Conservation (phyloP, 1,140 invertebrate genomes). For the Octopus bimaculoides region DNA sequence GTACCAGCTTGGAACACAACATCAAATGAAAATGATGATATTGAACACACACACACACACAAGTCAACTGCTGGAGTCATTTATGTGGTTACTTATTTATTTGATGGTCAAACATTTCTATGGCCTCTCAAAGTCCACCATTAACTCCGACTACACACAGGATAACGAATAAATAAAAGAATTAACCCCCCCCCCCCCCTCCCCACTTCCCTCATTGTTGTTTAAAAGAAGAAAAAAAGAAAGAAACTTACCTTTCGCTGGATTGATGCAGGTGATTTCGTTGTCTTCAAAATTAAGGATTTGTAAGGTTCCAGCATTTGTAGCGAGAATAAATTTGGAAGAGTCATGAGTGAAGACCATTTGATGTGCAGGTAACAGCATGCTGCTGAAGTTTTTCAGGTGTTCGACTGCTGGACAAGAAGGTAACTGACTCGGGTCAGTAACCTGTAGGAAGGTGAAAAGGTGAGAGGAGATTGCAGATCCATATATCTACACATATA, state of each 20-base stretch:
- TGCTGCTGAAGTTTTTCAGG: not conserved
- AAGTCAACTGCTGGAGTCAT: constrained; percentile 12
- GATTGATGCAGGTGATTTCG: constrained; percentile 11
- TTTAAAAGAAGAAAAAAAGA: constrained; percentile 3
- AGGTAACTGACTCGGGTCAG: constrained; percentile 21
- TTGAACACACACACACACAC: not conserved
- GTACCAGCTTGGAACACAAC: not conserved
- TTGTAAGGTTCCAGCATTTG: constrained; percentile 28
- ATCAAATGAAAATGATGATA: not conserved
- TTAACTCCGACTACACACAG: no score
- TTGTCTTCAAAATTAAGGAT: constrained; percentile 24
- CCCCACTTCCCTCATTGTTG: not conserved
- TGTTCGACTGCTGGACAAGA: constrained; percentile 16
- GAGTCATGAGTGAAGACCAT: constrained; percentile 30
- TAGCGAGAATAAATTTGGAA: constrained; percentile 26
- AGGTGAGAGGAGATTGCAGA: no score
- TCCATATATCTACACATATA: no score
- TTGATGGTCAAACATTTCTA: constrained; percentile 9
- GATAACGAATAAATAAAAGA: no score
- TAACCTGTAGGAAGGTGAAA: not conserved
- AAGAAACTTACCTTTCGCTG: not conserved
- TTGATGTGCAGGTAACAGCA: constrained; percentile 27
- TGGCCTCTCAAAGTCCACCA: not conserved
- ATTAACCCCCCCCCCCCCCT: no score
- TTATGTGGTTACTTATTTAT: constrained; percentile 1